A percentile compares a stretch with the other conserved stretches of the same genome.
Conservation (phyloP, 92 coral and sea anemone species). For the Muricea muricata region DNA sequence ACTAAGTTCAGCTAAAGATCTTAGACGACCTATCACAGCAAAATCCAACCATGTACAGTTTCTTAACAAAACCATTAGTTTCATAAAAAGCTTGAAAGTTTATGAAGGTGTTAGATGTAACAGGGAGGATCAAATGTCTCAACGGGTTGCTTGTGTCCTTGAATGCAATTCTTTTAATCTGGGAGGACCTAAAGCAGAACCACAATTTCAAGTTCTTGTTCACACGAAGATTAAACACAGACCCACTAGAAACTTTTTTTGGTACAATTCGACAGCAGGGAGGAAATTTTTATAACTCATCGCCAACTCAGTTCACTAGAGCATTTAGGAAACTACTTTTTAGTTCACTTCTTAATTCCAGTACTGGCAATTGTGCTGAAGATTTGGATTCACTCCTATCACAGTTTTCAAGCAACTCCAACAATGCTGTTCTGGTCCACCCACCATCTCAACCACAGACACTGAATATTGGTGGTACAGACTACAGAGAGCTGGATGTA, state of each 20-base stretch:
- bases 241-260: no score
- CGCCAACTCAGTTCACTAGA: constrained; percentile 16
- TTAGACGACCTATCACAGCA: no score
- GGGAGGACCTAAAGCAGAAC: neutral
- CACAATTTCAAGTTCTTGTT: constrained; percentile 23
- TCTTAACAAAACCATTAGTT: no score
- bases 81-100: no score
- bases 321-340: constrained; percentile 29
- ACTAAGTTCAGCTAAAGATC: no score
- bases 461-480: neutral
- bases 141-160: constrained; percentile 32
- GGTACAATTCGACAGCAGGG: constrained; percentile 33
- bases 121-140: constrained; percentile 30
- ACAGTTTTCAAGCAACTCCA: neutral
- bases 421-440: neutral
- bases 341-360: constrained; percentile 19
- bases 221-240: constrained; percentile 32
- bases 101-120: no score
- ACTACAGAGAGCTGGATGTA: neutral
- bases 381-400: constrained; percentile 19
- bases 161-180: constrained; percentile 24
- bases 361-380: constrained; percentile 27
- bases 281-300: constrained; percentile 19
- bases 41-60: no score
- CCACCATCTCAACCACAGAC: neutral